phyloP scores from a whole-genome alignment of 2,797 vertebrate genomes.

The Sebastes baramenuke region DNA sequence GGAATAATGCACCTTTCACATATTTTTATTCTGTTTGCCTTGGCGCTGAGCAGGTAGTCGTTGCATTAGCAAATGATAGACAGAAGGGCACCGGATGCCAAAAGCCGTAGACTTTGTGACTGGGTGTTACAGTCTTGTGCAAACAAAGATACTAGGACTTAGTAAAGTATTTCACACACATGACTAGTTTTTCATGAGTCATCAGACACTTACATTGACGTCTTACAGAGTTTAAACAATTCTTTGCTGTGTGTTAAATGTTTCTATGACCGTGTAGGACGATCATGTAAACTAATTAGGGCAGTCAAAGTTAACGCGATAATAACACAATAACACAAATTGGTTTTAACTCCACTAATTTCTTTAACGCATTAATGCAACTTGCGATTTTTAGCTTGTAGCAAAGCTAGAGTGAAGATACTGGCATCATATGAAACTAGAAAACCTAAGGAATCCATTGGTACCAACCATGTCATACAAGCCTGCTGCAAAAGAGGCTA shows the following conservation, averaged over 20 bases:
- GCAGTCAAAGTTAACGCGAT: too few relatives aligned
- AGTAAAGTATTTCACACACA: constrained; percentile 20
- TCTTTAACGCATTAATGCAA: too few relatives aligned
- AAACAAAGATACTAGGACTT: constrained; percentile 32
- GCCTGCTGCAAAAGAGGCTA: too few relatives aligned
- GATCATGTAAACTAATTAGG: neutral
- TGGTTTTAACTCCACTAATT: too few relatives aligned
- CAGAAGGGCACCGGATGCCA: neutral
- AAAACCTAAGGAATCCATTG: too few relatives aligned
- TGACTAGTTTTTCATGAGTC: constrained; percentile 13
- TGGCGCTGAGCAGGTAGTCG: neutral
- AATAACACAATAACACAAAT: too few relatives aligned
- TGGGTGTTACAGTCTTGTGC: constrained; percentile 14
- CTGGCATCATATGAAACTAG: too few relatives aligned
- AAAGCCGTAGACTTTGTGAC: constrained; percentile 38
- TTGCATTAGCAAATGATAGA: constrained; percentile 11
- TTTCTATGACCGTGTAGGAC: neutral
- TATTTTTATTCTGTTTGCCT: neutral
- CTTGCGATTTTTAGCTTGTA: too few relatives aligned
- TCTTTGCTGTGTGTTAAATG: neutral
- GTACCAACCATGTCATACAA: too few relatives aligned
- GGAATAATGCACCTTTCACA: neutral
- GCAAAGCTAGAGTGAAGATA: too few relatives aligned
- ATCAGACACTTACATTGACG: neutral
- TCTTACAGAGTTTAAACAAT: neutral